Base-by-base conservation (phyloP, 53 echinoderm and acorn worm genomes). In the Antedon mediterranea region DNA sequence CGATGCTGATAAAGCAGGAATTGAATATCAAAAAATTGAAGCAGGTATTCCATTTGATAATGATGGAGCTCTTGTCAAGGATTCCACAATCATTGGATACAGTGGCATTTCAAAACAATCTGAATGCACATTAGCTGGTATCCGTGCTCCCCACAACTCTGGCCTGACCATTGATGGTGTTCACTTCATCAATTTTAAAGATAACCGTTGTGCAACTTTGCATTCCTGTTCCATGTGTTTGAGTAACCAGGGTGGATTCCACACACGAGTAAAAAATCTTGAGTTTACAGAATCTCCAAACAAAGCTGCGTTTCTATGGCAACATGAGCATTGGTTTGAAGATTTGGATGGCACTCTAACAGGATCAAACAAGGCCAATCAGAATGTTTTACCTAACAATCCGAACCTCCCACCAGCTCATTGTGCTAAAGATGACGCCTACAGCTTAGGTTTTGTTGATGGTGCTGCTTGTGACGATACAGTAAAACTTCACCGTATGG, bases 101-200 rank as follows among this genome's bases (percentile, higher is more conserved):
- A 81, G 74, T 37, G 4, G 4, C 5, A n/a, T 81, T 6, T 37
- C 74, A 3, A 81, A 78, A 3, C 43, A 11, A 0, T 31, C 28
- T 18, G 70, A 80, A 28, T 93, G 93, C 72, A 93, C 89, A 28
- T 37, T 33, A 43, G 79, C 83, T 11, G 93, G 93, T 3, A 75
- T 93, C 29, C 43, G 85, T n/a, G 76, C 85, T 14, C 93, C 93
- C 7, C 87, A 93, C 82, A 78, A 76, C 15, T 77, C 82, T 29
- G 75, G 80, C 34, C 80, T 93, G 28, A 93, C 90, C 18, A 30
- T 90, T 0, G 90, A 93, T 71, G 90, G 90, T 3, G 86, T 86
- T 3, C 81, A 88, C 57, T 84, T 93, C 71, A 84, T 93, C 82
- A 93, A 93, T 78, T 93, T 93, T 78, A 90, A 93, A 74, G 79